These are phyloP conservation scores for Fundulus diaphanus DNA, from an alignment of 2,797 vertebrate species.

Conservation along the genomic window DNA sequence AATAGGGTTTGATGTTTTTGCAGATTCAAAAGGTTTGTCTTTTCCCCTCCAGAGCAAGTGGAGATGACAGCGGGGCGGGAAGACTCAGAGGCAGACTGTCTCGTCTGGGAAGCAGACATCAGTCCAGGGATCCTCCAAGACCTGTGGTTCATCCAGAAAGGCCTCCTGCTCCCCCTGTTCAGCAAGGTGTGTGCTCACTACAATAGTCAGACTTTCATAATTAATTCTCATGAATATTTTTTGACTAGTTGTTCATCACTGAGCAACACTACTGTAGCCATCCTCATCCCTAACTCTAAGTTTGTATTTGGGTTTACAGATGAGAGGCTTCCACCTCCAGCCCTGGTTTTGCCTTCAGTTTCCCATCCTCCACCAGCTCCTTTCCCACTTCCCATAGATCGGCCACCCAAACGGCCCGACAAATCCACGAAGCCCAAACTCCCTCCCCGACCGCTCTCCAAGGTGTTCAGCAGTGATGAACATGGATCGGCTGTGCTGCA, in stretches of 20 bases:
- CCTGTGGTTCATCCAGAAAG: conserved; percentile 67
- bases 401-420: conserved; percentile 57
- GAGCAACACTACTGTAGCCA: background rate
- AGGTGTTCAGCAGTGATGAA: conserved; percentile 76
- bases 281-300: background rate
- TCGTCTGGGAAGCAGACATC: conserved; percentile 74
- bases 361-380: conserved; percentile 14
- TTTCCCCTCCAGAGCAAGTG: conserved; percentile 61
- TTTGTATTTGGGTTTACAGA: conserved; percentile 38
- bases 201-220: too few species aligned
- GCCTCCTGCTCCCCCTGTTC: conserved; percentile 49
- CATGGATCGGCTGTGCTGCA: conserved; percentile 77
- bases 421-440: conserved; percentile 71
- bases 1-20: background rate
- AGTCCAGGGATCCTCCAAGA: conserved; percentile 72
- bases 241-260: background rate
- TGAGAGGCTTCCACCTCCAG: conserved; percentile 37
- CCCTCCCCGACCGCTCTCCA: conserved; percentile 73
- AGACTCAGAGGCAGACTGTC: conserved; percentile 77
- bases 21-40: background rate
- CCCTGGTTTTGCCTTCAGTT: conserved; percentile 7
- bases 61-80: conserved; percentile 69
- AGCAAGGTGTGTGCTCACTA: conserved; percentile 51
- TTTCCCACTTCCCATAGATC: conserved; percentile 26
- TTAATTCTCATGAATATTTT: background rate